These are phyloP conservation scores for Troides helena DNA, from an alignment of 2,888 invertebrate species.

Conservation along the genomic window DNA sequence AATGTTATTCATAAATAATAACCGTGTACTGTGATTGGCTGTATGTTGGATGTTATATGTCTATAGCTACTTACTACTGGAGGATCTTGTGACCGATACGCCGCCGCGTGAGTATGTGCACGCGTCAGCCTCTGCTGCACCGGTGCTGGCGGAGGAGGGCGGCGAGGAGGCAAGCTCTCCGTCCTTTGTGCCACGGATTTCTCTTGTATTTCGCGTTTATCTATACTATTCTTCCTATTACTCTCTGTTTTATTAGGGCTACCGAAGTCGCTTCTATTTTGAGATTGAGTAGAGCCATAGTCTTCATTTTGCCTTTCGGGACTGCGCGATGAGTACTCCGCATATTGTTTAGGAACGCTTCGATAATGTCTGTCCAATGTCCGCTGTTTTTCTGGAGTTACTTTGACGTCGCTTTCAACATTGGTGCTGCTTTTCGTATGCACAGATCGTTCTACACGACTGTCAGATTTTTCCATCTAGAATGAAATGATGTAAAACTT, in stretches of 20 bases:
- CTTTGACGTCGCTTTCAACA: slow-evolving; percentile 38
- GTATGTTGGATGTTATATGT: too few relatives aligned
- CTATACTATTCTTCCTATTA: slow-evolving; percentile 14
- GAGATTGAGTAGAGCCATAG: neutral
- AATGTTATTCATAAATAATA: too few relatives aligned
- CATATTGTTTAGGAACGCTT: slow-evolving; percentile 30
- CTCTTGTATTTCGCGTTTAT: slow-evolving; percentile 16
- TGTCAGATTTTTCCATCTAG: slow-evolving; percentile 37
- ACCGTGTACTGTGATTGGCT: too few relatives aligned
- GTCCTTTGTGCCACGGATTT: slow-evolving; percentile 31
- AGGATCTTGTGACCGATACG: slow-evolving; percentile 53
- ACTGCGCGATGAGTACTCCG: slow-evolving; percentile 23
- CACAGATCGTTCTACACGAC: slow-evolving; percentile 33
- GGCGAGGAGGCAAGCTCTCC: slow-evolving; percentile 47
- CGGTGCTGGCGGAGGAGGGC: slow-evolving; percentile 50
- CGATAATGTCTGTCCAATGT: slow-evolving; percentile 36
- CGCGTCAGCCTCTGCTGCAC: slow-evolving; percentile 54
- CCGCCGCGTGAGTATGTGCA: slow-evolving; percentile 58
- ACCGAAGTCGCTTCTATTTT: neutral
- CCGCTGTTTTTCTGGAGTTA: slow-evolving; percentile 32
- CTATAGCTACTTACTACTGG: slow-evolving; percentile 45
- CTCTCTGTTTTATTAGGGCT: slow-evolving; percentile 12
- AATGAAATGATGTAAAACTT: neutral
- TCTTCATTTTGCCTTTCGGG: slow-evolving; percentile 30
- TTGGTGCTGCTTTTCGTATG: slow-evolving; percentile 34